Evolutionary conservation across 2,888 invertebrate genomes (phyloP), one percentile per base, ranked within the genome.

Genomic region (Eremobia ochroleuca): DNA sequence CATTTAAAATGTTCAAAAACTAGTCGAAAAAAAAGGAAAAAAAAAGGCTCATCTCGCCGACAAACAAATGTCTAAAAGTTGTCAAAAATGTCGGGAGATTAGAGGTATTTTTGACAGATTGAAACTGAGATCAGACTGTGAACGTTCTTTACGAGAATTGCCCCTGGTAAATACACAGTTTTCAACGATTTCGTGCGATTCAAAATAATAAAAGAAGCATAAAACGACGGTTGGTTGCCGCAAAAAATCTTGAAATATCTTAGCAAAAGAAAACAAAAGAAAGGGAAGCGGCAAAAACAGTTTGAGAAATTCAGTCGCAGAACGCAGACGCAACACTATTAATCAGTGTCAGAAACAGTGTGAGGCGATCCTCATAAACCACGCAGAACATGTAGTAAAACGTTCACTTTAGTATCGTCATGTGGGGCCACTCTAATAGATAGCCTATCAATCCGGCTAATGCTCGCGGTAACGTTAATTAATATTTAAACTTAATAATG

Each of bases 381-480:
- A 76, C 28, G 66, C 69, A 66, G 83, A 79, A 70, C 77, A 70
- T 79, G 70, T 43, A 77, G 65, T 82, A 79, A 74, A 80, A 74
- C 43, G 46, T 75, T 76, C 58, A 59, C 65, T 80, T 81, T 86
- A 82, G 66, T 76, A 70, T 70, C 43, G 73, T 73, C 77, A 83
- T 85, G 65, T 82, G 49, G 59, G 79, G 49, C 82, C 71, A 73
- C 73, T 79, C 78, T 91, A 92, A 91, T 91, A 90, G 88, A 91
- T 91, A 90, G 88, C 83, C 67, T 88, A 92, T 92, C 88, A 90
- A 91, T 79, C 88, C 80, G 58, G 68, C 81, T 89, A 87, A 86
- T 87, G 85, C 83, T 82, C 80, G 87, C 66, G 85, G 87, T 76
- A 76, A 82, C 75, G 79, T 81, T 86, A 78, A 85, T 90, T 90